Evolutionary conservation across 2,888 invertebrate species (phyloP).

Genomic region (Drosophila kuntzei): DNA sequence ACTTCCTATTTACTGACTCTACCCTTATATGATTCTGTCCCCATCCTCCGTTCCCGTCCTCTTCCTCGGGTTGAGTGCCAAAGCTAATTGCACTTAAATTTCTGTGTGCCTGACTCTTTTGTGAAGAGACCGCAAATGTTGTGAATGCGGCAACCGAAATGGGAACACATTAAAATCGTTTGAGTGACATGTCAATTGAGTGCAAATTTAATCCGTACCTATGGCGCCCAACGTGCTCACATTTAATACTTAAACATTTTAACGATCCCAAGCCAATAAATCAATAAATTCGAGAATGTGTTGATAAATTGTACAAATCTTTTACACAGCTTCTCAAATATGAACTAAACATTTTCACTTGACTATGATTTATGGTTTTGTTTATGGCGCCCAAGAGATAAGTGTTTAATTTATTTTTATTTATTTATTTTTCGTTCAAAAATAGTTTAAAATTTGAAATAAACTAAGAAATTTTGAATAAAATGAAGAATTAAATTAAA

Average conservation of each 20-base stretch:
- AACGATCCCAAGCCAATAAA: constrained; percentile 6
- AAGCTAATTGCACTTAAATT: constrained; percentile 47
- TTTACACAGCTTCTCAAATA: background rate
- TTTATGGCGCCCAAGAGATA: background rate
- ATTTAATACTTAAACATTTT: constrained; percentile 12
- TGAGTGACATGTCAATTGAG: constrained; percentile 21
- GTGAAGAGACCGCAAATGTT: constrained; percentile 26
- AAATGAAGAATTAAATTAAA: too few species aligned
- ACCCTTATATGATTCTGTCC: background rate
- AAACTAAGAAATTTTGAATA: too few species aligned
- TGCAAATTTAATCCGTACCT: constrained; percentile 21
- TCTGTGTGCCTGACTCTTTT: constrained; percentile 15
- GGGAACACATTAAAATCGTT: constrained; percentile 12
- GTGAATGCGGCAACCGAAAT: constrained; percentile 12
- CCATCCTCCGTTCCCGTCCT: background rate
- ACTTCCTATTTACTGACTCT: constrained; percentile 5
- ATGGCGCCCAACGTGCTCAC: constrained; percentile 5
- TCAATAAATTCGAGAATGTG: background rate
- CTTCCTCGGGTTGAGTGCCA: constrained; percentile 1
- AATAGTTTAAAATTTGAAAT: background rate
- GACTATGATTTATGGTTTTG: constrained; percentile 10
- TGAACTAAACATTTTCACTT: background rate
- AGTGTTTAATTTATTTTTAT: background rate
- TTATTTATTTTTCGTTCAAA: background rate
- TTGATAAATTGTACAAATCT: constrained; percentile 22